Conservation (phyloP, 2,888 invertebrate genomes). For the Geophilus truncorum region DNA sequence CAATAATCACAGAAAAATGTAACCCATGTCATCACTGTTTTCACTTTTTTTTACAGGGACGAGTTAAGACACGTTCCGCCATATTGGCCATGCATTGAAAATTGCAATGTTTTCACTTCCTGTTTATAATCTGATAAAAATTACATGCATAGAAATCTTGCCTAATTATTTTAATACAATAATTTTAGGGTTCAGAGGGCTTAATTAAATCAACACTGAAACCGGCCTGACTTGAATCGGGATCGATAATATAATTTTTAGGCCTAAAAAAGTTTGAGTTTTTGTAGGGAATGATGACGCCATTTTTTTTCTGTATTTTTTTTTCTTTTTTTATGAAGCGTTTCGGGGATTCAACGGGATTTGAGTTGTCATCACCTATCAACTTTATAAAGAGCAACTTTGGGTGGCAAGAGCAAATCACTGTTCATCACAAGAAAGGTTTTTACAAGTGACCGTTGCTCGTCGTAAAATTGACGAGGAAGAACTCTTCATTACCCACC, state of each 20-base stretch:
- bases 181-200: background rate
- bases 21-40: no score
- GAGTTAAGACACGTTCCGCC: background rate
- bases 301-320: background rate
- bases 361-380: background rate
- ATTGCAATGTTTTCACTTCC: background rate
- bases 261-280: no score
- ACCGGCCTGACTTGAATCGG: no score
- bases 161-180: background rate
- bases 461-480: constrained; percentile 13
- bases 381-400: background rate
- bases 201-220: no score
- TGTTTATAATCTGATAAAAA: background rate
- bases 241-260: no score
- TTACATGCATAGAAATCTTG: background rate
- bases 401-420: background rate
- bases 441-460: constrained; percentile 24
- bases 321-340: background rate
- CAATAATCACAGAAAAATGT: background rate
- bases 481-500: constrained; percentile 24
- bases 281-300: background rate
- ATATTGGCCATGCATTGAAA: background rate
- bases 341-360: background rate
- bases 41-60: background rate
- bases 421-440: constrained; percentile 19